Percentiles rank a stretch among this genome's conserved stretches.
Conservation (phyloP, 2,888 invertebrate species). For the Thyatira batis region DNA sequence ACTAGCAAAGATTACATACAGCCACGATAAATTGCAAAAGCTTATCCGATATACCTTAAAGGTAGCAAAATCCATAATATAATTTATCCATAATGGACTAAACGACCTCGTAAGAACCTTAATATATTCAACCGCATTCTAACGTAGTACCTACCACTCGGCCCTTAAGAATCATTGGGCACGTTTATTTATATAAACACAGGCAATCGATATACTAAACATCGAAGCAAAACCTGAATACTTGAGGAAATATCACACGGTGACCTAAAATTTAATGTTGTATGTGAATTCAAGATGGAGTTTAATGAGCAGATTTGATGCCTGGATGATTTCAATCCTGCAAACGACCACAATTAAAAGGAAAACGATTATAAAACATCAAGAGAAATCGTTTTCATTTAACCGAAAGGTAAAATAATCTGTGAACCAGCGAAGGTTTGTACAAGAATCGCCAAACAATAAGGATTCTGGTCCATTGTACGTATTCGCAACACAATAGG, state of each 20-base stretch:
- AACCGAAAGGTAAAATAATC: too few relatives aligned
- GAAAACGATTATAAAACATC: too few relatives aligned
- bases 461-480: too few relatives aligned
- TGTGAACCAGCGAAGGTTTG: too few relatives aligned
- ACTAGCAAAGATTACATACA: too few relatives aligned
- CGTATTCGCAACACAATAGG: too few relatives aligned
- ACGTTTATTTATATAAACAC: neutral
- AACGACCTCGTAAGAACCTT: neutral
- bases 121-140: neutral
- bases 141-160: neutral
- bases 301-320: constrained; percentile 7
- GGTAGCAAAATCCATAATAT: neutral
- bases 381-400: too few relatives aligned
- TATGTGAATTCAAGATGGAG: constrained; percentile 6
- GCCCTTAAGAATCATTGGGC: neutral
- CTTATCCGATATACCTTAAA: neutral
- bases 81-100: neutral
- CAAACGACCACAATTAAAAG: too few relatives aligned
- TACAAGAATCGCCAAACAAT: too few relatives aligned
- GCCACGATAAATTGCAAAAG: neutral
- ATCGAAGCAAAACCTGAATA: neutral
- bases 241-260: neutral
- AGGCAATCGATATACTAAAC: neutral
- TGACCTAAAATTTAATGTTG: neutral
- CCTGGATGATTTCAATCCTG: neutral